Evolutionary conservation across 1,140 invertebrate species (phyloP).

Genomic region (Bombus picipes): DNA sequence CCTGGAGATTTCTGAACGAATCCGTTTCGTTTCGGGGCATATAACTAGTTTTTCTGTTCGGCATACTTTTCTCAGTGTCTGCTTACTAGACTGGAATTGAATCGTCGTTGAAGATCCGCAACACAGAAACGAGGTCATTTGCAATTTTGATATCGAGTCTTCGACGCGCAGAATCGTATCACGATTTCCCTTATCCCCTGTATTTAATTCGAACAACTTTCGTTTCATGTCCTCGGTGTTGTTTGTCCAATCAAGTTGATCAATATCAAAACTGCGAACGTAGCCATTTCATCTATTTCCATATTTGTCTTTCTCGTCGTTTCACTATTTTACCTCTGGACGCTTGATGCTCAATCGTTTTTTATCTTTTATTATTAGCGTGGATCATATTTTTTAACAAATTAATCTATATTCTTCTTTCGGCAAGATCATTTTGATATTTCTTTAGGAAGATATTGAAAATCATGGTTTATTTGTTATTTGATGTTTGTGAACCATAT

Average conservation of each 20-base stretch:
- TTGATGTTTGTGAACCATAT: too few species aligned
- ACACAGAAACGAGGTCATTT: neutral
- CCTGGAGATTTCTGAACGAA: neutral
- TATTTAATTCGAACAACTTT: neutral
- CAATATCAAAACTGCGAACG: too few species aligned
- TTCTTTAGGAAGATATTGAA: too few species aligned
- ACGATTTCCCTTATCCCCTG: neutral
- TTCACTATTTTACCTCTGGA: too few species aligned
- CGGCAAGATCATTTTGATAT: too few species aligned
- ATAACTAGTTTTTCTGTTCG: conserved; percentile 23
- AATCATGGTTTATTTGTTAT: too few species aligned
- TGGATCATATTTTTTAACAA: too few species aligned
- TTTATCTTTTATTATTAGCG: too few species aligned
- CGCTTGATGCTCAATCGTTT: too few species aligned
- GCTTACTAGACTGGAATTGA: conserved; percentile 61
- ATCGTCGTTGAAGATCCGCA: neutral
- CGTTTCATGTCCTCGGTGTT: neutral
- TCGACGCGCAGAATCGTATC: neutral
- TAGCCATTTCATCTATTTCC: too few species aligned
- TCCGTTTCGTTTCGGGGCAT: neutral
- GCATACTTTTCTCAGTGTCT: conserved; percentile 58
- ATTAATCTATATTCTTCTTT: too few species aligned
- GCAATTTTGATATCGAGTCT: neutral
- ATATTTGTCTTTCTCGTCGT: too few species aligned
- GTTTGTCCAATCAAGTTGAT: neutral